Base-by-base conservation (phyloP, 1,140 invertebrate species). In the Ceratoteleas bidentatus region DNA sequence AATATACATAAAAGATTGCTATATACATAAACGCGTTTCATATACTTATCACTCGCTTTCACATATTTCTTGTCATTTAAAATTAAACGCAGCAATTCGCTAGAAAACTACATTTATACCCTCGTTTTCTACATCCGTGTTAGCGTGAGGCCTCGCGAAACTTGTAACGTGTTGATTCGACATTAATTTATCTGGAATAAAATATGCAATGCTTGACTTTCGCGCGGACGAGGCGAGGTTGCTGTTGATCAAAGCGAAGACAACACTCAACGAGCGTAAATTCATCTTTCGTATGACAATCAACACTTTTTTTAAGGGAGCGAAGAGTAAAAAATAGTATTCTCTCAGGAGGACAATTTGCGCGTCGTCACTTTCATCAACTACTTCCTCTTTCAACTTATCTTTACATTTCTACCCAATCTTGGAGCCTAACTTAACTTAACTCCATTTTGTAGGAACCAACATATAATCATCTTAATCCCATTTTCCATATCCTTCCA, bases 1-100 rank as follows among this genome's bases (percentile, higher is more conserved):
- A 76, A 66, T 78, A 70, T 78, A 70, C 65, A 79, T 66, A 68
- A 73, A 80, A 73, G 47, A 61, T 68, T 15, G 69, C 69, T 79
- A 79, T 79, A 66, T 79, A 79, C 76, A 79, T 72, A 34, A 78
- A 78, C 40, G 14, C 64, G 58, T 65, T 65, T 50, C 1, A 49
- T 57, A 69, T 57, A 57, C 53, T 52, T 14, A 33, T 24, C 36
- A 6, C 34, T 36, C 34, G 34, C 57, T 54, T 53, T 8, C 47
- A 45, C 14, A 24, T 47, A 50, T 0, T 57, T 57, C 40, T 36
- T 62, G 13, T 62, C 13, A 3, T 61, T 61, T 61, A 45, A 32
- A 64, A 78, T 72, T 66, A 65, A 77, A 65, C 68, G 68, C 76
- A 66, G 43, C 45, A 61, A 40, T 73, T 70, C 49, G 16, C 45